A percentile compares a stretch with the other conserved stretches of the same genome.
Evolutionary conservation across 2,888 invertebrate genomes (phyloP).

Genomic region (Lacanobia wlatinum): DNA sequence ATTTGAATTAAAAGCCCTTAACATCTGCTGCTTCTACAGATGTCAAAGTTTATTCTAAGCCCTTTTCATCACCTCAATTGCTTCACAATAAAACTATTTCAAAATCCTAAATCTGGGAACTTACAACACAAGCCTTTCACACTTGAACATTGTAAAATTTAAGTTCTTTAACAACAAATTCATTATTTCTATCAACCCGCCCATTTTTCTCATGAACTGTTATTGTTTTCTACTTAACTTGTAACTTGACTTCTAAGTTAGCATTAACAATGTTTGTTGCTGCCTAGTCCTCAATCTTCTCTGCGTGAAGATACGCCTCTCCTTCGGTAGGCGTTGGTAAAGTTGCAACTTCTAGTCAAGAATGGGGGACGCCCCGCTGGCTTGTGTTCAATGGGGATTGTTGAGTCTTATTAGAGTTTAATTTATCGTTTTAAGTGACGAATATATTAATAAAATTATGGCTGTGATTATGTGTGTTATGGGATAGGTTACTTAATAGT

Average conservation of each 20-base stretch:
- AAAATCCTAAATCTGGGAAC: slow-evolving; percentile 50
- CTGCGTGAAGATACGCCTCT: slow-evolving; percentile 79
- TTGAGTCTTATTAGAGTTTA: slow-evolving; percentile 80
- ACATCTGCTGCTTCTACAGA: background rate
- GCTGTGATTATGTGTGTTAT: slow-evolving; percentile 39
- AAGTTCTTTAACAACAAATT: slow-evolving; percentile 52
- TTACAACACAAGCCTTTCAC: slow-evolving; percentile 53
- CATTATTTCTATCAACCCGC: slow-evolving; percentile 60
- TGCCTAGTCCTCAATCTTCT: slow-evolving; percentile 72
- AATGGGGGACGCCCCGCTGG: slow-evolving; percentile 78
- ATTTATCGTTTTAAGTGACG: slow-evolving; percentile 79
- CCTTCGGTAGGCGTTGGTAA: slow-evolving; percentile 46
- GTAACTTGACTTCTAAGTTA: slow-evolving; percentile 48
- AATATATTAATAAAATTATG: slow-evolving; percentile 67
- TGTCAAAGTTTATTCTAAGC: background rate
- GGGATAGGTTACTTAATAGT: slow-evolving; percentile 19
- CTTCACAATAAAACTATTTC: slow-evolving; percentile 17
- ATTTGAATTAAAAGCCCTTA: background rate
- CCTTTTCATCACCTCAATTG: background rate
- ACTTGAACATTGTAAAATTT: slow-evolving; percentile 42
- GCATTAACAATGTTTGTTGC: slow-evolving; percentile 45
- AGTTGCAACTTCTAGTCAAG: slow-evolving; percentile 51
- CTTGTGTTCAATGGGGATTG: slow-evolving; percentile 72
- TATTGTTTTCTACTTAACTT: slow-evolving; percentile 69
- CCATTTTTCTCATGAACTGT: slow-evolving; percentile 73